A percentile compares a stretch with the other conserved stretches of the same genome.
Conservation (phyloP, 2,113 vertebrate genomes). For the Urocynchramus pylzowi region DNA sequence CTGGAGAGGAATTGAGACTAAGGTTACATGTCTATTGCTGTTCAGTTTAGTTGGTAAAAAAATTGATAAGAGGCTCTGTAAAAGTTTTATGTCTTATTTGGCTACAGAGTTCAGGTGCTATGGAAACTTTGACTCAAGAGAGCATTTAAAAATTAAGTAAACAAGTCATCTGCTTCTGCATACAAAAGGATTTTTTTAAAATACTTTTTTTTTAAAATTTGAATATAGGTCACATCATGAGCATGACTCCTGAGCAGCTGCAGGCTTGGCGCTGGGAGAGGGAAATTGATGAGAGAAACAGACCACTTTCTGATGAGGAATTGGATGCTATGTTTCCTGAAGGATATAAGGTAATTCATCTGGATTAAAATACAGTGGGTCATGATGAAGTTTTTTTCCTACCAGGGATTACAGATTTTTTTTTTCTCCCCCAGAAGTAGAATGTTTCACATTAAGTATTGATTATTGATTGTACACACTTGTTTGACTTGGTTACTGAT, state of each 20-base stretch:
- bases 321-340: slow-evolving; percentile 98
- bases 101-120: not conserved
- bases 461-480: not conserved
- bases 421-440: not conserved
- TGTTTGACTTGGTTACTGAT: not conserved
- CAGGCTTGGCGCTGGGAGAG: slow-evolving; percentile 98
- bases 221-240: slow-evolving; percentile 92
- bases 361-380: not conserved
- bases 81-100: not conserved
- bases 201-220: not conserved
- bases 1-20: not conserved
- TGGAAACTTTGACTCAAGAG: not conserved
- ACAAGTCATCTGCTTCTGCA: not conserved
- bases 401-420: not conserved
- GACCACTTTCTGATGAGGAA: slow-evolving; percentile 95
- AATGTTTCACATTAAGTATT: not conserved
- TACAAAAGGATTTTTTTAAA: not conserved
- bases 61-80: not conserved
- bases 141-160: not conserved
- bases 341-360: slow-evolving; percentile 87
- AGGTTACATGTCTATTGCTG: not conserved
- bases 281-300: slow-evolving; percentile 96
- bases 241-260: slow-evolving; percentile 98
- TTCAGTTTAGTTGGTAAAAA: not conserved
- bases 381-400: not conserved